Base-by-base conservation (phyloP, 2,113 vertebrate genomes). In the Oreotrochilus melanogaster region DNA sequence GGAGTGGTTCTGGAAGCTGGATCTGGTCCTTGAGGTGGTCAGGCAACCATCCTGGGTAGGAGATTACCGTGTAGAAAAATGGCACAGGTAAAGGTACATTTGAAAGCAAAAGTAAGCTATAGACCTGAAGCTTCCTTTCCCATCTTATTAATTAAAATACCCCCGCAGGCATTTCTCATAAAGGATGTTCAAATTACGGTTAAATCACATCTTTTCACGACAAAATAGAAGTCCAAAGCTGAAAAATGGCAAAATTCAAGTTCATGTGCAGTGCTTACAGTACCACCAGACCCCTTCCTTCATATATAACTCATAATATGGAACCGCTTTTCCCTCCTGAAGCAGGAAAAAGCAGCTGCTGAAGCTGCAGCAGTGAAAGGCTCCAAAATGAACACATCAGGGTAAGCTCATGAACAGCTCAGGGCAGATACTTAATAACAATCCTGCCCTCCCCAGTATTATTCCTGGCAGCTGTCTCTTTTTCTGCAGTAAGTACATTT, bases 161-260 rank as follows among this genome's bases (percentile, higher is more conserved):
- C 86, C 76, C 96, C 80, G 88, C 78, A 65, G 83, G 83, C 75
- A 78, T 62, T 39, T 94, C 93, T 95, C 91, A 89, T 51, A 89
- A 85, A 94, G 79, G 45, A 88, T 78, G 78, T 91, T 88, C 75
- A 35, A 33, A 62, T 31, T 42, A 56, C 93, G 31, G 91, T 97
- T 87, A 95, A 96, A 96, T 83, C 80, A 75, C 93, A 76, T 90
- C 78, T 93, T 95, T 79, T 95, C 86, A 69, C 42, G 57, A 70
- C 45, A 81, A 88, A 86, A 93, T 94, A 94, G 89, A 92, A 97
- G 83, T 43, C 12, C 39, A 39, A 39, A 96, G 71, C 87, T 93
- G 86, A 86, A 95, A 97, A 97, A 97, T 9, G 84, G 95, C 56
- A 71, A 43, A 94, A 93, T 72, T 86, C 86, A 78, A 78, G 90